Evolutionary conservation across 2,113 vertebrate species (phyloP).

Genomic region (Actenoides hombroni): DNA sequence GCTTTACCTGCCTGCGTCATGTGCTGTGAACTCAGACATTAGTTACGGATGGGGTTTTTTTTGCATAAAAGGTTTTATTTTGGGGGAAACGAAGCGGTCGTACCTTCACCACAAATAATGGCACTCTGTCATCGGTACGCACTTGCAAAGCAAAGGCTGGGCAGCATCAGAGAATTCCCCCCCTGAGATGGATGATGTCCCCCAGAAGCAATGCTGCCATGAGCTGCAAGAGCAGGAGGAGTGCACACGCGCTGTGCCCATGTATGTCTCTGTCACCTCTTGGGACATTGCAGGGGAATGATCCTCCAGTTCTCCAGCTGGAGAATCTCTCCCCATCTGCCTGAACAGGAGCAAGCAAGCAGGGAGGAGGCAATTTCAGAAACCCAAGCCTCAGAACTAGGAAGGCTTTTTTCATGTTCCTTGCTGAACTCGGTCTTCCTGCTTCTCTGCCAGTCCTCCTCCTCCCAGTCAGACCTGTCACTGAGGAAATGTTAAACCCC

Average conservation of each 20-base stretch:
- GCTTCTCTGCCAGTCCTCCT: not conserved
- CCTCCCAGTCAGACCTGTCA: not conserved
- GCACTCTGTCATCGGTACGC: rapidly evolving
- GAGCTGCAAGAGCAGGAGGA: not conserved
- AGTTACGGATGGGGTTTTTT: not conserved
- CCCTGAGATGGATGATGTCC: not conserved
- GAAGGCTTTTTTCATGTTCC: not conserved
- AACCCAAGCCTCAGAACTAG: not conserved
- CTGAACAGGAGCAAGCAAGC: not conserved
- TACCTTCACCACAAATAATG: not conserved
- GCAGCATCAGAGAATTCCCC: not conserved
- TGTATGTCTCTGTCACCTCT: not conserved
- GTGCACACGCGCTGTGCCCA: rapidly evolving
- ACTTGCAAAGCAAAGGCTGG: not conserved
- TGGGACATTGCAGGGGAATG: not conserved
- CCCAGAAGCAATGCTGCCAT: not conserved
- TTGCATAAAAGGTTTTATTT: not conserved
- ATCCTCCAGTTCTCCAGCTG: not conserved
- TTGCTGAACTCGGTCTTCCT: not conserved
- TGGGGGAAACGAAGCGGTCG: not conserved
- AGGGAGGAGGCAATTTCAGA: not conserved
- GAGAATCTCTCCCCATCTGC: not conserved
- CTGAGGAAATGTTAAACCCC: not conserved
- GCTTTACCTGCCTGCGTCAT: not conserved
- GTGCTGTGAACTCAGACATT: not conserved